A percentile compares a stretch with the other conserved stretches of the same genome.
These are phyloP conservation scores for Poeciliopsis occidentalis DNA, from an alignment of 2,113 vertebrate species.

Conservation along the genomic window DNA sequence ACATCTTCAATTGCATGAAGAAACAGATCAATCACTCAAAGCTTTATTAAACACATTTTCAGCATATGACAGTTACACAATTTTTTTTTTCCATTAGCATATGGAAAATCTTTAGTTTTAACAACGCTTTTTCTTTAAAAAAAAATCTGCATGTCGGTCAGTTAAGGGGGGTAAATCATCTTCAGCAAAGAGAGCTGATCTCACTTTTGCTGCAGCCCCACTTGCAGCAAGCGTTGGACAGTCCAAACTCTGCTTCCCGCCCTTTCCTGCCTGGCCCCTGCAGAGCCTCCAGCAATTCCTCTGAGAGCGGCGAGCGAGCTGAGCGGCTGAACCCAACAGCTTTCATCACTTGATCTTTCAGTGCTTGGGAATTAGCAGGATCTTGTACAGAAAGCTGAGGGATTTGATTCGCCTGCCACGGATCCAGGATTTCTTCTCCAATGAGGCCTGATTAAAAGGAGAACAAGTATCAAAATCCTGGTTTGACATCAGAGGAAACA, in stretches of 20 bases:
- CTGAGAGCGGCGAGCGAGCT: conserved; percentile 66
- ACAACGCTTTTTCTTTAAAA: background rate
- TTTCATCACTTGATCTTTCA: conserved; percentile 46
- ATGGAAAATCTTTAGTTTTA: background rate
- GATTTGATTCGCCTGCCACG: conserved; percentile 64
- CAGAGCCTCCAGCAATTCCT: conserved; percentile 75
- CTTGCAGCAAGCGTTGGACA: conserved; percentile 86
- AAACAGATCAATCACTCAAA: conserved; percentile 28
- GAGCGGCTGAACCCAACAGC: conserved; percentile 57
- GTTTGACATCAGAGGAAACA: conserved; percentile 4
- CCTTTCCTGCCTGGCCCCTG: conserved; percentile 72
- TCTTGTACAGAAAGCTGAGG: conserved; percentile 54
- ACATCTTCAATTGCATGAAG: conserved; percentile 17
- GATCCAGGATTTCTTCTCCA: conserved; percentile 63
- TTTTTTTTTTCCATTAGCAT: conserved; percentile 15
- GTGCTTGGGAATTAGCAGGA: conserved; percentile 34
- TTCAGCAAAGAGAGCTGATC: conserved; percentile 86
- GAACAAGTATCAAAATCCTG: background rate
- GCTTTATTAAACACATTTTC: conserved; percentile 59
- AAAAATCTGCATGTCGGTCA: background rate
- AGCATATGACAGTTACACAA: conserved; percentile 5
- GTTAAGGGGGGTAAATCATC: background rate
- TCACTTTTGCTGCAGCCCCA: conserved; percentile 87
- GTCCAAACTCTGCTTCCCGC: conserved; percentile 79
- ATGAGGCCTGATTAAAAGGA: conserved; percentile 53